A percentile compares a stretch with the other conserved stretches of the same genome.
Evolutionary conservation across 2,888 invertebrate species (phyloP).

Genomic region (Poecilobothrus nobilitatus): DNA sequence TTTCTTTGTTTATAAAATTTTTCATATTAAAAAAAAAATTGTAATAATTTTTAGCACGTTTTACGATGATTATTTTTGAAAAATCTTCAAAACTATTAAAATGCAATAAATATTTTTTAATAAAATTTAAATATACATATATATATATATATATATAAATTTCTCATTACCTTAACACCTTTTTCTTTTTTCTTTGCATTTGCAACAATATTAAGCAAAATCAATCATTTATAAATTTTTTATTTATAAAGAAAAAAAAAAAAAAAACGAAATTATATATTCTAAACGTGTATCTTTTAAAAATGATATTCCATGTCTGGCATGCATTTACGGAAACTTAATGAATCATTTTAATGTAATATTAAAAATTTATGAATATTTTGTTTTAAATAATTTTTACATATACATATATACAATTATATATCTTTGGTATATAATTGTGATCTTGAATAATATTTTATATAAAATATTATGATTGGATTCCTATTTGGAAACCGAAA

Average conservation of each 20-base stretch:
- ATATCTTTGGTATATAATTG: too few relatives aligned
- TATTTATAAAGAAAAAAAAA: too few relatives aligned
- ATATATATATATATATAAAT: too few relatives aligned
- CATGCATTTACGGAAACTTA: conserved; percentile 1
- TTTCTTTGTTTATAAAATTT: too few relatives aligned
- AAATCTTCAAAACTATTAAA: too few relatives aligned
- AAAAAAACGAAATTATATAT: background rate
- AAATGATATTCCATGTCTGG: background rate
- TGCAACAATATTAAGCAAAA: background rate
- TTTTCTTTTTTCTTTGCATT: background rate
- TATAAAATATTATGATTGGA: background rate
- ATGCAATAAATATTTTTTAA: too few relatives aligned
- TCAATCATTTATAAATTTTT: too few relatives aligned
- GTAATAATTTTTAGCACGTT: too few relatives aligned
- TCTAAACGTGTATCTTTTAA: background rate
- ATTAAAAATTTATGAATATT: background rate
- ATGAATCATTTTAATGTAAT: background rate
- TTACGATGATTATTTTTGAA: too few relatives aligned
- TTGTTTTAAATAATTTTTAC: background rate
- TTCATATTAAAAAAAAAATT: too few relatives aligned
- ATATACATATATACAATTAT: background rate
- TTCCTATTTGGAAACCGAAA: background rate
- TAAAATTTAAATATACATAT: too few relatives aligned
- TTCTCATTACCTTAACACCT: background rate
- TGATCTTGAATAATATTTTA: too few relatives aligned